Evolutionary conservation across 2,113 vertebrate species (phyloP), one percentile per base, ranked within the genome.

Genomic region (Cololabis saira): DNA sequence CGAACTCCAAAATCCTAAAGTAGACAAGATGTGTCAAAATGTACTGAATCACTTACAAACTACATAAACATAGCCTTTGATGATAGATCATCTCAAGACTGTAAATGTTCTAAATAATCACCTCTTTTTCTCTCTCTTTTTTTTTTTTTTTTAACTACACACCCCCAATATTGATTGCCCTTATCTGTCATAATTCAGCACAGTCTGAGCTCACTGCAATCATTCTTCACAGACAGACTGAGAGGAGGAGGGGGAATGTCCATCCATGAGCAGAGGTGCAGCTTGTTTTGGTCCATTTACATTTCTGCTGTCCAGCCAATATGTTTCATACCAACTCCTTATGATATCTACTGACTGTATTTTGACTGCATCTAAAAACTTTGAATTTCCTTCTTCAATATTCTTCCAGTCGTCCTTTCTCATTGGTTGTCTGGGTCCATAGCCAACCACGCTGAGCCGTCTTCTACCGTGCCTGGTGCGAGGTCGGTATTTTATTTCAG

Each of bases 161-260:
- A n/a, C 47, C 80, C 76, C 72, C 61, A 56, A 49, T 93, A 93
- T 93, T 91, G 92, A 93, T 93, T 89, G 83, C 80, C 84, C 86
- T 93, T 93, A 93, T 93, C 92, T 91, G 88, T 93, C 92, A 93
- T 93, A 93, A 92, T 93, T 93, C 92, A 92, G 89, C 90, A 75
- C 85, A 82, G 86, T 76, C 82, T 82, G 82, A 68, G 90, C 90
- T 87, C 87, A 85, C 74, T 86, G 90, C 91, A 92, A 93, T 92
- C 91, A 87, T 71, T 77, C 57, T 60, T 63, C 74, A 75, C 85
- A 88, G 85, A 88, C 65, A 83, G 79, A 83, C 61, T 3, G 81
- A 76, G 76, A 75, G 81, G 68, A 81, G 76, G 61, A 56, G 70
- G 81, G 52, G 57, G 80, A 49, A 61, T 66, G 81, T 91, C 85